These are phyloP conservation scores for Delichon dasypus DNA, from an alignment of 2,797 vertebrate species.

Conservation along the genomic window DNA sequence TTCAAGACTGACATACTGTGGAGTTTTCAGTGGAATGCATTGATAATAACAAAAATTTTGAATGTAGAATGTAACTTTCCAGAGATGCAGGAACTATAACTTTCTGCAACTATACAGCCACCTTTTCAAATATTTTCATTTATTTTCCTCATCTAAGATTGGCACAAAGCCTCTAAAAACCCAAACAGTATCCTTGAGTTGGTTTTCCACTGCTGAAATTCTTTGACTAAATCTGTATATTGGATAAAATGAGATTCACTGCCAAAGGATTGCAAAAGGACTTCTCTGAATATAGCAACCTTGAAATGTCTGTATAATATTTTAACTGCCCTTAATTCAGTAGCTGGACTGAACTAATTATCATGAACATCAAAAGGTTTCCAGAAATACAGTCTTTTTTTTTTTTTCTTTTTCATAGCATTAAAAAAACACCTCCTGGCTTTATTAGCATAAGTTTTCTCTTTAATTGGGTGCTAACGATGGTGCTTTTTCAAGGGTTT, in stretches of 20 bases:
- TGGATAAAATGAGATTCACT: background rate
- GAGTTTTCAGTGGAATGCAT: background rate
- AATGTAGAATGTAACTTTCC: background rate
- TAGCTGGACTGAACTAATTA: slow-evolving; percentile 84
- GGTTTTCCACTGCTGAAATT: background rate
- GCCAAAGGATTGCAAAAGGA: slow-evolving; percentile 10
- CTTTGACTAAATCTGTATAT: background rate
- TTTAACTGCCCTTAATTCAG: slow-evolving; percentile 76
- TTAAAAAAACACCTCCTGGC: slow-evolving; percentile 75
- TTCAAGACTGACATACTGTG: background rate
- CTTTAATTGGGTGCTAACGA: slow-evolving; percentile 78
- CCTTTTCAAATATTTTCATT: background rate
- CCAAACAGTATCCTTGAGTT: background rate
- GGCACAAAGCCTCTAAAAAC: background rate
- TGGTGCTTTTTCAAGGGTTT: slow-evolving; percentile 71
- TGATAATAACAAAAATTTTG: background rate
- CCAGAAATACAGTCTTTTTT: slow-evolving; percentile 67
- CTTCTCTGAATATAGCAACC: slow-evolving; percentile 48
- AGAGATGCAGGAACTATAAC: background rate
- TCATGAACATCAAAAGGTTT: slow-evolving; percentile 81
- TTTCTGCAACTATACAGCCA: background rate
- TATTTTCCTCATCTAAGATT: background rate
- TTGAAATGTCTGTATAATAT: slow-evolving; percentile 66
- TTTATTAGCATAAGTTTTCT: slow-evolving; percentile 66
- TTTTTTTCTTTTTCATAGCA: slow-evolving; percentile 54